phyloP scores from a whole-genome alignment of 2,888 invertebrate genomes.

The Microdon myrmicae region DNA sequence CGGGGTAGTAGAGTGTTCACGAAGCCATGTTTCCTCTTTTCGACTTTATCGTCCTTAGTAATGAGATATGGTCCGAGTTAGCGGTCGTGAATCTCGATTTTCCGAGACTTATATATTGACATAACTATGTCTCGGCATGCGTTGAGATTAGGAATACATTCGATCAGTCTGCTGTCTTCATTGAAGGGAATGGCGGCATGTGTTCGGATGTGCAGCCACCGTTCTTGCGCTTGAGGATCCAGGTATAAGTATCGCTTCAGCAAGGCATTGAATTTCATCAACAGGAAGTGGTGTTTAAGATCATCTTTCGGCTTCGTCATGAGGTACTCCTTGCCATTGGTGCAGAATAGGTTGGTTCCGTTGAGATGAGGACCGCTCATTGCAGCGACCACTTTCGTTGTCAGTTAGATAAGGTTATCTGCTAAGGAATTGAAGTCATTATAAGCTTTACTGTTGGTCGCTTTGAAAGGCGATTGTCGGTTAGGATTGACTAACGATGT shows the following conservation, averaged over 20 bases:
- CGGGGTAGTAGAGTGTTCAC: conserved; percentile 57
- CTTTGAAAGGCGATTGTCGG: conserved; percentile 71
- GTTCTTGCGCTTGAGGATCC: conserved; percentile 57
- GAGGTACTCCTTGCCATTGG: conserved; percentile 89
- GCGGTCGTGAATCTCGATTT: conserved; percentile 63
- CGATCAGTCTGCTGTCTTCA: conserved; percentile 94
- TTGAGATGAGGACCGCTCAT: conserved; percentile 57
- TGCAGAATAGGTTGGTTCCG: conserved; percentile 70
- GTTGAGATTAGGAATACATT: conserved; percentile 92
- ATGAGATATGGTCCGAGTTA: conserved; percentile 57
- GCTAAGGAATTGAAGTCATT: conserved; percentile 82
- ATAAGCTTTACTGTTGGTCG: conserved; percentile 74
- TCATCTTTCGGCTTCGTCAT: conserved; percentile 97
- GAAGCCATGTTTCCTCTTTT: conserved; percentile 62
- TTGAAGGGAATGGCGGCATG: conserved; percentile 93
- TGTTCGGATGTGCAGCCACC: conserved; percentile 79
- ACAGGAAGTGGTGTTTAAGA: conserved; percentile 92
- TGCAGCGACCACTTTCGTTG: conserved; percentile 72
- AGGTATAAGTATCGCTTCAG: conserved; percentile 90
- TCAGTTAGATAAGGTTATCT: conserved; percentile 84
- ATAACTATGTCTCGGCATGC: conserved; percentile 78
- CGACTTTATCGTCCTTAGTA: conserved; percentile 57
- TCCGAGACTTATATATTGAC: conserved; percentile 78
- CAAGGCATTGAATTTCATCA: conserved; percentile 96
- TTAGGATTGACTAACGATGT: conserved; percentile 83